phyloP scores from a whole-genome alignment of 2,888 invertebrate genomes.

The Encarsia formosa region DNA sequence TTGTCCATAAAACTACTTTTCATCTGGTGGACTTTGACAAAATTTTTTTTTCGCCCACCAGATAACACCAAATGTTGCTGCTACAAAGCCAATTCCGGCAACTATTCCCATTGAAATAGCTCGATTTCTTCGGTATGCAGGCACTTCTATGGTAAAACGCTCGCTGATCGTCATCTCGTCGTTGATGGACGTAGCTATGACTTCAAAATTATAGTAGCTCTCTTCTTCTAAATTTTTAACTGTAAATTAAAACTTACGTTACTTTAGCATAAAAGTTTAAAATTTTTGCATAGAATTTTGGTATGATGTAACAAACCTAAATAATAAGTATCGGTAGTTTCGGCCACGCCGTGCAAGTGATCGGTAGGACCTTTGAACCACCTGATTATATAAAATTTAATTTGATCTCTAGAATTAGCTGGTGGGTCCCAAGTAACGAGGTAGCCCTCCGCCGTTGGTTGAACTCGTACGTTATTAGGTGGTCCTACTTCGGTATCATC shows the following conservation, averaged over 20 bases:
- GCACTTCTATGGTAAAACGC: conserved; percentile 63
- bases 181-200: conserved; percentile 62
- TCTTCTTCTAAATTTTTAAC: conserved; percentile 71
- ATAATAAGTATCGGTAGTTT: conserved; percentile 68
- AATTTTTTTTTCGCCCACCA: conserved; percentile 56
- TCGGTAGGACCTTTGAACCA: conserved; percentile 66
- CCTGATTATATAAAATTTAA: conserved; percentile 64
- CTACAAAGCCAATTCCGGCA: conserved; percentile 65
- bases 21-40: conserved; percentile 38
- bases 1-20: conserved; percentile 32
- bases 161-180: conserved; percentile 63
- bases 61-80: conserved; percentile 62
- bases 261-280: neutral
- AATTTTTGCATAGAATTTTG: neutral
- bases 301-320: conserved; percentile 48
- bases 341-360: conserved; percentile 62
- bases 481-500: conserved; percentile 55
- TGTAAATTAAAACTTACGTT: conserved; percentile 41
- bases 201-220: conserved; percentile 69
- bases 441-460: conserved; percentile 70
- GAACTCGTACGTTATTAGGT: conserved; percentile 67
- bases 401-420: conserved; percentile 55
- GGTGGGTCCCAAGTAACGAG: conserved; percentile 73
- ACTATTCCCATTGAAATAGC: conserved; percentile 69
- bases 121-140: conserved; percentile 67